Conservation (phyloP, 2,113 vertebrate genomes). For the Ramphastos sulfuratus region DNA sequence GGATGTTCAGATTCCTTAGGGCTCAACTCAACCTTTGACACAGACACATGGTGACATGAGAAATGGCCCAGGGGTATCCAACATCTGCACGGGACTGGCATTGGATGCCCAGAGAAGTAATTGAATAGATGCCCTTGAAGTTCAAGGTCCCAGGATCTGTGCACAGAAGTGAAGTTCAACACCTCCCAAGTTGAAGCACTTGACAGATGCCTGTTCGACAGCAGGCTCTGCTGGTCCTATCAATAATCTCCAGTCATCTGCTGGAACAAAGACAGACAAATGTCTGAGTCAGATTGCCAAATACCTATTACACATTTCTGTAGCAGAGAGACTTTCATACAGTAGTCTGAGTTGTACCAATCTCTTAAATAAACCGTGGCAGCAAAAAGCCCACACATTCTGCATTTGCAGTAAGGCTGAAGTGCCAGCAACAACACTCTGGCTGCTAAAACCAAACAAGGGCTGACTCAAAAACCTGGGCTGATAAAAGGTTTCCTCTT, state of each 20-base stretch:
- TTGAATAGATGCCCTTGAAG: neutral
- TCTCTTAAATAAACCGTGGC: conserved; percentile 51
- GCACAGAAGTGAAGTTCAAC: neutral
- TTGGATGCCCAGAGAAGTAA: neutral
- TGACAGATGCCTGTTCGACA: neutral
- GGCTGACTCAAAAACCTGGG: neutral
- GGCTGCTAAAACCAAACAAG: conserved; percentile 39
- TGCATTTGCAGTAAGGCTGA: conserved; percentile 38
- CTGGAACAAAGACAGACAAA: conserved; percentile 33
- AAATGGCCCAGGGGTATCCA: neutral
- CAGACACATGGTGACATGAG: neutral
- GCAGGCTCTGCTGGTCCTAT: neutral
- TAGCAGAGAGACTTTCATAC: conserved; percentile 29
- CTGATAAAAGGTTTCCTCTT: neutral
- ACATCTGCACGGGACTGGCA: neutral
- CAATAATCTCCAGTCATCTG: conserved; percentile 11
- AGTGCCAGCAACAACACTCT: conserved; percentile 59
- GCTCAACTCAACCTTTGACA: neutral
- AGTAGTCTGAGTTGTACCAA: conserved; percentile 22
- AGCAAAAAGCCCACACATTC: conserved; percentile 57
- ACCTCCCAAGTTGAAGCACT: neutral
- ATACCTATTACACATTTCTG: conserved; percentile 22
- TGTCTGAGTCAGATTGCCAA: conserved; percentile 1
- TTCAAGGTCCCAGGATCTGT: neutral
- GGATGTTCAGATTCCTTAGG: neutral